These are phyloP conservation scores for Thymelicus acteon DNA, from an alignment of 2,888 invertebrate species.

Conservation along the genomic window DNA sequence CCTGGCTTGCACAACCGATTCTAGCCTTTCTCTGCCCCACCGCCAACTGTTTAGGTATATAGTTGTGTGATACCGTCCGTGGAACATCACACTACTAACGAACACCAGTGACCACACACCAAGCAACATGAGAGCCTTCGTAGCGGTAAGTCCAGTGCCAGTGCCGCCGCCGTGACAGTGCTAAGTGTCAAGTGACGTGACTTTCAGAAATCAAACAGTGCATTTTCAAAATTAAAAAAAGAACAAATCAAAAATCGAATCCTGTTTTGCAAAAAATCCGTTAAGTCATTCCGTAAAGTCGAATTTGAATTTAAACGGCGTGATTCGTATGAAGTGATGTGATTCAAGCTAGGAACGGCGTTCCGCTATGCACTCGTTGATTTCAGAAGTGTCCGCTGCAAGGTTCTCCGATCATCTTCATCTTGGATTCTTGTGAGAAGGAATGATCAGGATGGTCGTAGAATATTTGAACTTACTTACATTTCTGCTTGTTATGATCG, in stretches of 20 bases:
- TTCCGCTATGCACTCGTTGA: conserved; percentile 42
- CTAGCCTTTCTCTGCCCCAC: conserved; percentile 84
- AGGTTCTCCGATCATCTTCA: conserved; percentile 19
- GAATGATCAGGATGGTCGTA: conserved; percentile 8
- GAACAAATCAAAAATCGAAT: conserved; percentile 2
- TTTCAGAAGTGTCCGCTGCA: conserved; percentile 44
- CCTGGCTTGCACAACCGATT: conserved; percentile 77
- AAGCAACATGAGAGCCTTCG: conserved; percentile 83
- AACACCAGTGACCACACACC: conserved; percentile 79
- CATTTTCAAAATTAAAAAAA: conserved; percentile 19
- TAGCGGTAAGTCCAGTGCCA: conserved; percentile 80
- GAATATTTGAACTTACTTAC: conserved; percentile 18
- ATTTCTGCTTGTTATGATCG: background rate
- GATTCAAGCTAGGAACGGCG: conserved; percentile 40
- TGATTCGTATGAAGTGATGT: conserved; percentile 29
- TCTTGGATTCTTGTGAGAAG: background rate
- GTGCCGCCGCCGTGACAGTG: conserved; percentile 59
- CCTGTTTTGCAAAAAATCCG: background rate
- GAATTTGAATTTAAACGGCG: conserved; percentile 18
- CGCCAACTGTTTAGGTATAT: conserved; percentile 72
- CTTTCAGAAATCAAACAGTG: conserved; percentile 72
- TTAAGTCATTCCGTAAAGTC: background rate
- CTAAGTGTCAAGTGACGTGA: conserved; percentile 75
- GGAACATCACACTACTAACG: conserved; percentile 73
- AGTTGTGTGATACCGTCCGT: conserved; percentile 65